Base-by-base conservation (phyloP, 2,888 invertebrate species). In the Graphium colonna region DNA sequence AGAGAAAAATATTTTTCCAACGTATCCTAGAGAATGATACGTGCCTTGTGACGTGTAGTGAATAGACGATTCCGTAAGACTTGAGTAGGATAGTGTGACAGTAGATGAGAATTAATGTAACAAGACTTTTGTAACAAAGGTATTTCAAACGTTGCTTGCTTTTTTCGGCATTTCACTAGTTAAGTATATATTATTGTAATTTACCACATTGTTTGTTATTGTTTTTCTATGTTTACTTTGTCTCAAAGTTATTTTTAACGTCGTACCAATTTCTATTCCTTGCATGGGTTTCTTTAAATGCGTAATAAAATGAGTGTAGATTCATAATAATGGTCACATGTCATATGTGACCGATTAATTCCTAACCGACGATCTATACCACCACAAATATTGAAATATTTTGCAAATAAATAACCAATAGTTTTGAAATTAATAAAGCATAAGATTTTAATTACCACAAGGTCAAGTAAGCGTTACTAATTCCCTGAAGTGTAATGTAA, bases 1-100 rank as follows among this genome's bases (percentile, higher is more conserved):
- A 82, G 82, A 83, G 73, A 71, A 73, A 79, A 73, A 79, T 84
- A 84, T 86, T 84, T 85, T 86, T 84, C 73, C 82, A 84, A 63
- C 85, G 86, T 85, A 83, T 84, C 83, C 69, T 76, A 75, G 72
- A 67, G 66, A 68, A 74, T 58, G 85, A 78, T 84, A 78, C 82
- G 81, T 85, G 84, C 85, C 82, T 86, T 83, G 81, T 74, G 75
- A 78, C 71, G 64, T 71, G 73, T 79, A 79, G 76, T 55, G 55
- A 60, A 53, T 62, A 57, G 58, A 52, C 21, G 5, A 33, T 45
- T 55, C 26, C 13, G n/a, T 42, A 41, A 26, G 12, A 54, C 41
- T 44, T 31, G 42, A 33, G 17, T 54, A 50, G 45, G 26, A 45
- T 50, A 50, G 41, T 10, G 33, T 54, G 40, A 45, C 40, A 38